Evolutionary conservation across 2,888 invertebrate genomes (phyloP).

Genomic region (Stenolophus ochropezus): DNA sequence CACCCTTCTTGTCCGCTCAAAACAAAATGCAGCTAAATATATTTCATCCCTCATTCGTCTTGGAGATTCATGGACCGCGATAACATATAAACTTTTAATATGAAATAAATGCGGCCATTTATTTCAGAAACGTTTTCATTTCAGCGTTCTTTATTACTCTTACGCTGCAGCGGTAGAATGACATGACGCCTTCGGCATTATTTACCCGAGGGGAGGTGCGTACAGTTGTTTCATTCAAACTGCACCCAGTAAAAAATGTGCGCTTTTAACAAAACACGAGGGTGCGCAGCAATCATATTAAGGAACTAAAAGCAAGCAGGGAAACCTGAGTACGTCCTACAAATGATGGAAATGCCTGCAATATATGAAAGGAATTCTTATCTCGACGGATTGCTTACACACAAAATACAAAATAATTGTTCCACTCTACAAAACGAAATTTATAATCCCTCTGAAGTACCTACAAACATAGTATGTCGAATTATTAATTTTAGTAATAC

Average conservation of each 20-base stretch:
- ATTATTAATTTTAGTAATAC: too few relatives aligned
- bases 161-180: slow-evolving; percentile 11
- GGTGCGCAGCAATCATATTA: not conserved
- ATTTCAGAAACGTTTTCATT: slow-evolving; percentile 63
- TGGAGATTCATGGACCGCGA: slow-evolving; percentile 59
- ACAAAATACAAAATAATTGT: too few relatives aligned
- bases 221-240: slow-evolving; percentile 16
- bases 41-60: slow-evolving; percentile 59
- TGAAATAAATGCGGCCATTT: slow-evolving; percentile 64
- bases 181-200: slow-evolving; percentile 40
- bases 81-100: slow-evolving; percentile 63
- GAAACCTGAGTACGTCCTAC: not conserved
- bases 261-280: not conserved
- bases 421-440: too few relatives aligned
- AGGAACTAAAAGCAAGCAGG: not conserved
- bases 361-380: not conserved
- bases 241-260: not conserved
- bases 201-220: slow-evolving; percentile 26
- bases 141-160: slow-evolving; percentile 62
- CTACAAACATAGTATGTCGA: too few relatives aligned
- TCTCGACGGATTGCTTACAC: too few relatives aligned
- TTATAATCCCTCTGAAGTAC: too few relatives aligned
- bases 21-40: slow-evolving; percentile 60
- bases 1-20: slow-evolving; percentile 8
- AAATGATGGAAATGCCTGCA: not conserved